Evolutionary conservation across 2,888 invertebrate species (phyloP).

Genomic region (Andrena trimmerana): DNA sequence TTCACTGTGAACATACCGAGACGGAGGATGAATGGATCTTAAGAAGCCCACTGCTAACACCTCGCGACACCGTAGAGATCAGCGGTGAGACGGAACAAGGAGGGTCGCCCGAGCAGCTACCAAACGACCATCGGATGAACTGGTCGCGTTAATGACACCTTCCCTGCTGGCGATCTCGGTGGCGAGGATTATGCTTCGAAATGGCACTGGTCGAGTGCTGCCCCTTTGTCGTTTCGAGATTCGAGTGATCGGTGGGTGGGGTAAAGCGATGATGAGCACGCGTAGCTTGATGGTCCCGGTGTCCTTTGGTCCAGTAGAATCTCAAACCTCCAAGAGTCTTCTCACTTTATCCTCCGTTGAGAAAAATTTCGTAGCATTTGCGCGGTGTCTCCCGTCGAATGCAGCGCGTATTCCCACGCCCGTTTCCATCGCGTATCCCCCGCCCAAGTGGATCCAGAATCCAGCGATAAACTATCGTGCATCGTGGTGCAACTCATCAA

Average conservation of each 20-base stretch:
- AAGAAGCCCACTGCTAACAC: slow-evolving; percentile 48
- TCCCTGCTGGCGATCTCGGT: background rate
- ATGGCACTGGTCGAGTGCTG: background rate
- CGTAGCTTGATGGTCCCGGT: too few species aligned
- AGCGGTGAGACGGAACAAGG: slow-evolving; percentile 11
- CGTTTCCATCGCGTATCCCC: slow-evolving; percentile 12
- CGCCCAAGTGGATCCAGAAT: background rate
- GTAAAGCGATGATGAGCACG: too few species aligned
- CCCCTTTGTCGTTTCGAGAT: background rate
- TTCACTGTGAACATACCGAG: slow-evolving; percentile 57
- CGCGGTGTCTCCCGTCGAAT: too few species aligned
- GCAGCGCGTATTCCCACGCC: background rate
- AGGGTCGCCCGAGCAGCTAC: slow-evolving; percentile 20
- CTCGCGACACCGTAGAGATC: slow-evolving; percentile 36
- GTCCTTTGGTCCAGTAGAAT: too few species aligned
- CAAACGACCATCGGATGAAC: slow-evolving; percentile 33
- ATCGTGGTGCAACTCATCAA: slow-evolving; percentile 34
- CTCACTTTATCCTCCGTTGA: too few species aligned
- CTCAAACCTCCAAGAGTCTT: too few species aligned
- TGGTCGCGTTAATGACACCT: slow-evolving; percentile 16
- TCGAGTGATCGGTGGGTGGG: background rate
- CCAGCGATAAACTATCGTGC: slow-evolving; percentile 46
- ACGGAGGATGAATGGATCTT: slow-evolving; percentile 60
- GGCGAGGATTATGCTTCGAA: background rate
- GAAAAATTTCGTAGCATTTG: background rate